These are phyloP conservation scores for Proterorhinus semilunaris DNA, from an alignment of 2,113 vertebrate species.

Conservation along the genomic window DNA sequence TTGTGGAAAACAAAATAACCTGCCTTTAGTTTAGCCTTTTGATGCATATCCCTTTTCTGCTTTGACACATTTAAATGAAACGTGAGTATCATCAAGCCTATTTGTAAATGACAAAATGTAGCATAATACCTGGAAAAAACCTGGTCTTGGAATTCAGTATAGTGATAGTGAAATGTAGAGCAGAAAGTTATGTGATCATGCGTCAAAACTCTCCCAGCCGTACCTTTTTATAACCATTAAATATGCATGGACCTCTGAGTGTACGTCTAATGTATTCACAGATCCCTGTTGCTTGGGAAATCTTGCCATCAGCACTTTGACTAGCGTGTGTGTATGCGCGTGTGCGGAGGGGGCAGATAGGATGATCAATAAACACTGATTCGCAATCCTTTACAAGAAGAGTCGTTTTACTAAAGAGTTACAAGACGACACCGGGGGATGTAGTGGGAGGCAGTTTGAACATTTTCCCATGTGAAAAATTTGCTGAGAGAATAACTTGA, in stretches of 20 bases:
- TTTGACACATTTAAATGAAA: no score
- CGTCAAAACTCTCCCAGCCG: constrained; percentile 21
- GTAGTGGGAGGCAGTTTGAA: not conserved
- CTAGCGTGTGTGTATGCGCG: constrained; percentile 10
- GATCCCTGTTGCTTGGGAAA: constrained; percentile 47
- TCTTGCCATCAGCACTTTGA: constrained; percentile 61
- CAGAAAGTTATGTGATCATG: not conserved
- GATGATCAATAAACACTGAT: constrained; percentile 59
- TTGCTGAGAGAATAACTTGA: not conserved
- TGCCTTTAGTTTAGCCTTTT: not conserved
- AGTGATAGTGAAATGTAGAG: not conserved
- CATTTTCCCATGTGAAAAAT: not conserved
- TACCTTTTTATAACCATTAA: constrained; percentile 66
- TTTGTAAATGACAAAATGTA: not conserved
- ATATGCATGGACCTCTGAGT: constrained; percentile 63
- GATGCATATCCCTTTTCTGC: no score
- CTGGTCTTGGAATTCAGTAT: not conserved
- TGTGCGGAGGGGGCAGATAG: constrained; percentile 37
- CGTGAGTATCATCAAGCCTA: no score
- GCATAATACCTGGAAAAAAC: not conserved
- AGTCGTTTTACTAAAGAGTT: constrained; percentile 14
- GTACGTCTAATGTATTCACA: constrained; percentile 59
- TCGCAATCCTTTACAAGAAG: constrained; percentile 26
- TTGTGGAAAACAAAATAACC: constrained; percentile 4
- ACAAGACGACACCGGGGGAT: constrained; percentile 4